Conservation (phyloP, 2,888 invertebrate genomes). For the Polyommatus icarus region DNA sequence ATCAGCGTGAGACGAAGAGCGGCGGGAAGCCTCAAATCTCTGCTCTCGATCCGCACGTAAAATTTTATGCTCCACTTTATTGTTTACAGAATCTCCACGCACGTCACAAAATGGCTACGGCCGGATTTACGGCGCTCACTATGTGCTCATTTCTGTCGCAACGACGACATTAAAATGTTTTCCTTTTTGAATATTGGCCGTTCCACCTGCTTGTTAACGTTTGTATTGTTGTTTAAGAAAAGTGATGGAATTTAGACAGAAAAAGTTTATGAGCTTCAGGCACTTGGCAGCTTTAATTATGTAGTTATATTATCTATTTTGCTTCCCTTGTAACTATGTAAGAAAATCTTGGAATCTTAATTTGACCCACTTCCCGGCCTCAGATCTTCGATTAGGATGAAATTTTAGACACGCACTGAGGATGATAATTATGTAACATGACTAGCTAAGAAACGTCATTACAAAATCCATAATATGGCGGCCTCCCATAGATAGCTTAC, state of each 20-base stretch:
- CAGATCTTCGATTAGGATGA: too few species aligned
- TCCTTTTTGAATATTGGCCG: background rate
- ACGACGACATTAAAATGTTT: background rate
- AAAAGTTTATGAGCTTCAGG: too few species aligned
- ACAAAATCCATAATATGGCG: too few species aligned
- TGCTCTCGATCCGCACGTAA: slow-evolving; percentile 24
- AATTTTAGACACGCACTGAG: too few species aligned
- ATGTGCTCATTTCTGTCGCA: slow-evolving; percentile 4
- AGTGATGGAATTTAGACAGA: background rate
- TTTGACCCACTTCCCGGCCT: too few species aligned
- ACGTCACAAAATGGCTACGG: slow-evolving; percentile 17
- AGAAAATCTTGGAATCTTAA: too few species aligned
- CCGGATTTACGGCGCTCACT: slow-evolving; percentile 18
- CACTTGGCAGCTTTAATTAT: too few species aligned
- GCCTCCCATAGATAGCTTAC: too few species aligned
- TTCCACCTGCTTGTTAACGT: background rate
- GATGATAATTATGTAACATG: too few species aligned
- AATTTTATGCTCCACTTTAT: slow-evolving; percentile 25
- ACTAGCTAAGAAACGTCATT: too few species aligned
- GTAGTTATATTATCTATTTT: too few species aligned
- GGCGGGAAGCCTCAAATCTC: slow-evolving; percentile 23
- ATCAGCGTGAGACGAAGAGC: background rate
- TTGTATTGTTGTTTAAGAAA: background rate
- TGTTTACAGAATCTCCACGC: slow-evolving; percentile 26
- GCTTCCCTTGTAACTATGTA: too few species aligned